Base-by-base conservation (phyloP, 2,113 vertebrate genomes). In the Chauna torquata region DNA sequence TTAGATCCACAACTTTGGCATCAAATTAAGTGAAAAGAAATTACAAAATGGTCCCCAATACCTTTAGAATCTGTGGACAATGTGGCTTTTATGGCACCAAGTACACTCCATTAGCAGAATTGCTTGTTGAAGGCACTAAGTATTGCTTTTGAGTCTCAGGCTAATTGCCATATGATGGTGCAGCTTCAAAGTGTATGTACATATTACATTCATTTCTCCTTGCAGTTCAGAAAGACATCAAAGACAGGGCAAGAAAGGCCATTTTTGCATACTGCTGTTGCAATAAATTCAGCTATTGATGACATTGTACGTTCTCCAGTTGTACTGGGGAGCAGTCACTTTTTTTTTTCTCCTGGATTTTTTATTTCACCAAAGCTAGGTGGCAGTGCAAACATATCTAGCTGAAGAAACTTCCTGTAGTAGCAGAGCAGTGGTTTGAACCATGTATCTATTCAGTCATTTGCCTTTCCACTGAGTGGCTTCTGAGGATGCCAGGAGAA, bases 351-450 rank as follows among this genome's bases (percentile, higher is more conserved):
- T 54, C 61, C 45, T 45, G 58, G 36, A 32, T 84, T 76, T 52
- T 82, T 94, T 91, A n/a, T 82, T 94, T 91, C 54, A 85, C 92
- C 82, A 94, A 97, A 96, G 91, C 91, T 97, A 95, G 94, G 86
- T 97, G 96, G 94, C 95, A 96, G 81, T 96, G 88, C 88, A 83
- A 92, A 96, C 95, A 89, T 85, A 84, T 7, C 86, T 49, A 94
- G 91, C 94, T 91, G 91, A 87, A 91, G 84, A 89, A 82, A 69
- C n/a, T 72, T 89, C 77, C 91, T 77, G 66, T 61, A 89, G 89
- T 11, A 82, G 90, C 94, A 91, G 78, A 95, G 70, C 81, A 80
- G 52, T 69, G 86, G 78, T 87, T 92, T 84, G 68, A 84, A 84
- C 92, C 92, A 57, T 16, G 40, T 16, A 79, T 54, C 44, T 79